Evolutionary conservation across 2,888 invertebrate genomes (phyloP).

Genomic region (Lydus trimaculatus): DNA sequence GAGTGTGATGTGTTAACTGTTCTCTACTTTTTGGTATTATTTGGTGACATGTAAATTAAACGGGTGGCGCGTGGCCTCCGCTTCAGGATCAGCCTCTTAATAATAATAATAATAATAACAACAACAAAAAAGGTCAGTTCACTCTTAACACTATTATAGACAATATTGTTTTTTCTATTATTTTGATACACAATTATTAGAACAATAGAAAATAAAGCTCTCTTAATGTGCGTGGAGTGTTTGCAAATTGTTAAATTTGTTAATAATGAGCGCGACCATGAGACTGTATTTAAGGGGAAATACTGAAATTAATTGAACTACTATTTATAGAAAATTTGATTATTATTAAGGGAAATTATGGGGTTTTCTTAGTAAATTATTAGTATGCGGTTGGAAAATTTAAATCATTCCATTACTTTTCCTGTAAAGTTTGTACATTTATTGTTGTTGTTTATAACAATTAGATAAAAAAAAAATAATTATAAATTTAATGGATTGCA

Average conservation of each 20-base stretch:
- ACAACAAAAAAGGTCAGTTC: constrained; percentile 21
- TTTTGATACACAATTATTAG: background rate
- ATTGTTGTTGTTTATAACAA: background rate
- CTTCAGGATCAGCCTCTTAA: constrained; percentile 14
- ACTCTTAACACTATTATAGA: background rate
- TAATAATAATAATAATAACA: no score
- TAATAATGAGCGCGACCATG: constrained; percentile 6
- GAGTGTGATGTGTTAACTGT: background rate
- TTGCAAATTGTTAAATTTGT: constrained; percentile 16
- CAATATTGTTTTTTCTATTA: background rate
- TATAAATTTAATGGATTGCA: background rate
- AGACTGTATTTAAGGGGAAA: constrained; percentile 10
- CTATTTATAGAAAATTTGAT: background rate
- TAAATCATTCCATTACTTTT: no score
- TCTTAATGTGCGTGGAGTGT: constrained; percentile 12
- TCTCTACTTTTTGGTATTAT: background rate
- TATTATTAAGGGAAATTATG: background rate
- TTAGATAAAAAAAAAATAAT: background rate
- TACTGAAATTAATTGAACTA: constrained; percentile 6
- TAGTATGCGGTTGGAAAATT: background rate
- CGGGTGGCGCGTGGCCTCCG: constrained; percentile 11
- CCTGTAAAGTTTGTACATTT: background rate
- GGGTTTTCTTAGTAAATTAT: background rate
- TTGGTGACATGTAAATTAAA: constrained; percentile 20
- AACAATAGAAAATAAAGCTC: background rate